phyloP scores from a whole-genome alignment of 2,888 invertebrate species.

The Polyommatus iphigenia region DNA sequence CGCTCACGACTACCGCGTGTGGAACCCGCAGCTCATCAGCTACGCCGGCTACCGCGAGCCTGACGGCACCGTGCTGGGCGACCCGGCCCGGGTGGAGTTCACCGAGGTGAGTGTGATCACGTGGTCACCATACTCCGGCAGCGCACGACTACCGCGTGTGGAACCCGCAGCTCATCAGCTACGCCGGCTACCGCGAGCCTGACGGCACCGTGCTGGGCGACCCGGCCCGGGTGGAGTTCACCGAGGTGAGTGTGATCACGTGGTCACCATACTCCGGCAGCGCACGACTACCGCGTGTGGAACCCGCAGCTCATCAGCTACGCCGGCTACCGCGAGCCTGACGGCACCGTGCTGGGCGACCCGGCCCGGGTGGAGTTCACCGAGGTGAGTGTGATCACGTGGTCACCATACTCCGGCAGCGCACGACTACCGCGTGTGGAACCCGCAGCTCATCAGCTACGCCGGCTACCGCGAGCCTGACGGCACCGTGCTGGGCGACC shows the following conservation, averaged over 20 bases:
- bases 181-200: slow-evolving; percentile 92
- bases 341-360: slow-evolving; percentile 92
- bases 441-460: slow-evolving; percentile 92
- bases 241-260: slow-evolving; percentile 83
- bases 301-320: slow-evolving; percentile 93
- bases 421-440: slow-evolving; percentile 97
- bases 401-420: slow-evolving; percentile 73
- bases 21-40: slow-evolving; percentile 93
- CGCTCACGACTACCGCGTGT: slow-evolving; percentile 93
- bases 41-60: slow-evolving; percentile 94
- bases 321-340: slow-evolving; percentile 92
- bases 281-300: slow-evolving; percentile 96
- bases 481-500: slow-evolving; percentile 92
- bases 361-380: slow-evolving; percentile 93
- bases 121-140: slow-evolving; percentile 62
- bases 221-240: slow-evolving; percentile 92
- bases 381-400: slow-evolving; percentile 80
- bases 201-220: slow-evolving; percentile 93
- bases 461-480: slow-evolving; percentile 94
- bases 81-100: slow-evolving; percentile 92
- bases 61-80: slow-evolving; percentile 91
- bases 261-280: slow-evolving; percentile 68
- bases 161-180: slow-evolving; percentile 93
- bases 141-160: slow-evolving; percentile 95
- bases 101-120: slow-evolving; percentile 85